A percentile compares a stretch with the other conserved stretches of the same genome.
These are phyloP conservation scores for Tachypleus tridentatus DNA, from an alignment of 1,140 invertebrate genomes.

Conservation along the genomic window DNA sequence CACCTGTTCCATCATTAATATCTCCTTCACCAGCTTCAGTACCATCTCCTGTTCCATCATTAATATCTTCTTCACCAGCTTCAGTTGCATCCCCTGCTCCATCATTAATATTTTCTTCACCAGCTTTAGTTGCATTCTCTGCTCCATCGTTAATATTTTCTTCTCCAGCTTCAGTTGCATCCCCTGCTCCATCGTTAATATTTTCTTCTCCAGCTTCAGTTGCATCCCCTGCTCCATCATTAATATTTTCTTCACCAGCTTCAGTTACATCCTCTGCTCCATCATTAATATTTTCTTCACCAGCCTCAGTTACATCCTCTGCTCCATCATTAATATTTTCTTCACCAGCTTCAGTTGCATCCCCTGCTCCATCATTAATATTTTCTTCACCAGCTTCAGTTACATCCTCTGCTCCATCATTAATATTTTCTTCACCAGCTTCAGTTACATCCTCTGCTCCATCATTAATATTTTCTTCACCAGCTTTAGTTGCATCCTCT, in stretches of 20 bases:
- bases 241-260: not conserved
- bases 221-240: no score
- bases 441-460: not conserved
- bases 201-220: no score
- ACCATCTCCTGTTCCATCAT: no score
- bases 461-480: not conserved
- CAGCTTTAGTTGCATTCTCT: no score
- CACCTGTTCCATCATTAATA: no score
- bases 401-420: not conserved
- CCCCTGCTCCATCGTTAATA: no score
- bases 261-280: not conserved
- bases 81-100: no score
- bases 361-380: not conserved
- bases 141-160: no score
- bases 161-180: no score
- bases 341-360: not conserved
- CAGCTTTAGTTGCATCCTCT: not conserved
- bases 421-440: not conserved
- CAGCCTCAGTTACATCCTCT: not conserved
- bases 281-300: not conserved
- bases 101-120: no score
- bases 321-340: not conserved
- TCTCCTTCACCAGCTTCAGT: no score
- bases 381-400: not conserved
- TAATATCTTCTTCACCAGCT: no score